Conservation (phyloP, 2,888 invertebrate species). For the Mythimna pallens region DNA sequence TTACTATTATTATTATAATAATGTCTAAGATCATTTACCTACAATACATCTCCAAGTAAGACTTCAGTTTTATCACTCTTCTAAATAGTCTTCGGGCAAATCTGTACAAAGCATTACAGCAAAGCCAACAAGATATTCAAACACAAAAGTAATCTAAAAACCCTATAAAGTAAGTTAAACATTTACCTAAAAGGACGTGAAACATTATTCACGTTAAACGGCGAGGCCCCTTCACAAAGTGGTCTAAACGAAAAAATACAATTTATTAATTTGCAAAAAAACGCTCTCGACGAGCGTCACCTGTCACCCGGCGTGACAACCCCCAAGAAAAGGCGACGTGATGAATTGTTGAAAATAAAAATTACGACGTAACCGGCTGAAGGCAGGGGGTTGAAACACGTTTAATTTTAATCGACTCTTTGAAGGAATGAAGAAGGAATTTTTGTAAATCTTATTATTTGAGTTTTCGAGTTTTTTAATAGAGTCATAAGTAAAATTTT, state of each 20-base stretch:
- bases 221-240: slow-evolving; percentile 62
- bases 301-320: slow-evolving; percentile 79
- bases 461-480: slow-evolving; percentile 37
- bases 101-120: slow-evolving; percentile 5
- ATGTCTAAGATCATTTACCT: too few relatives aligned
- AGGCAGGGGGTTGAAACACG: slow-evolving; percentile 73
- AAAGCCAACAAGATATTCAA: slow-evolving; percentile 19
- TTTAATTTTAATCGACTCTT: slow-evolving; percentile 81
- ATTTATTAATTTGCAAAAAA: slow-evolving; percentile 82
- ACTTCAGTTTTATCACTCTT: neutral
- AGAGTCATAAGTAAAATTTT: slow-evolving; percentile 44
- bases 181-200: slow-evolving; percentile 62
- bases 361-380: slow-evolving; percentile 81
- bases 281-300: slow-evolving; percentile 76
- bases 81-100: neutral
- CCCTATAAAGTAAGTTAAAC: slow-evolving; percentile 61
- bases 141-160: slow-evolving; percentile 58
- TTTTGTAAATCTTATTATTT: slow-evolving; percentile 63
- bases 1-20: too few relatives aligned
- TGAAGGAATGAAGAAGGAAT: slow-evolving; percentile 62
- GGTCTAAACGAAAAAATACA: slow-evolving; percentile 76
- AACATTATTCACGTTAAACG: slow-evolving; percentile 70
- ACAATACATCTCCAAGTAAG: neutral
- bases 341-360: slow-evolving; percentile 86
- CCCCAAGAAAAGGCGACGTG: slow-evolving; percentile 77